Evolutionary conservation across 2,888 invertebrate genomes (phyloP), one percentile per base, ranked within the genome.

Genomic region (Xylota segnis): DNA sequence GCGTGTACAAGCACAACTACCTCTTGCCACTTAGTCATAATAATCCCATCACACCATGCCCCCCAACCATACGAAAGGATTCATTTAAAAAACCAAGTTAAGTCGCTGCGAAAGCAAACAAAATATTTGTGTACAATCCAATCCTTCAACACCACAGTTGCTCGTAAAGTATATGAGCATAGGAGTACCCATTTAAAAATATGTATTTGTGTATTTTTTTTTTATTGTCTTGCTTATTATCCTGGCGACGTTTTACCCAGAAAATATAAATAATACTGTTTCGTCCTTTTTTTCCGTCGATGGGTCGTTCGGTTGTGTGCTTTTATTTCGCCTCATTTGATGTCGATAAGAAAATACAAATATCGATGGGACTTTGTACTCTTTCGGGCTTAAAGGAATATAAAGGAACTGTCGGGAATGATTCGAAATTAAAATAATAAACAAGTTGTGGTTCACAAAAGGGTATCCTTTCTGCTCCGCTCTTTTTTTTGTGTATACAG

Each of bases 371-470:
- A 40, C 40, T 40, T 40, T 40, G n/a, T n/a, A 40, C n/a, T 34
- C 9, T 40, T 12, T 4, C 40, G 2, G 40, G 12, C 10, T 9
- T 37, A 40, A n/a, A n/a, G n/a, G n/a, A 37, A 37, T 37, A 37
- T 37, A 10, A 37, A 37, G 2, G 40, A n/a, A 12, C 40, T 40
- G 40, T 3, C 4, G 40, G 40, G n/a, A n/a, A 40, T 40, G 40
- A n/a, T 40, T 40, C 12, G n/a, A 40, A 40, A 40, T 40, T 40
- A 40, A 40, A 40, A 40, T 40, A 40, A 40, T 40, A 40, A n/a
- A 40, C 12, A 40, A 40, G 40, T 40, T 40, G 40, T 40, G 40
- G 40, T 40, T 10, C 40, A 40, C 40, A 40, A n/a, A 40, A 40
- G 40, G 2, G 12, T 12, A 40, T 12, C 40, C 40, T 3, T 40